phyloP scores from a whole-genome alignment of 2,797 vertebrate genomes.

The Pelochelys cantorii region DNA sequence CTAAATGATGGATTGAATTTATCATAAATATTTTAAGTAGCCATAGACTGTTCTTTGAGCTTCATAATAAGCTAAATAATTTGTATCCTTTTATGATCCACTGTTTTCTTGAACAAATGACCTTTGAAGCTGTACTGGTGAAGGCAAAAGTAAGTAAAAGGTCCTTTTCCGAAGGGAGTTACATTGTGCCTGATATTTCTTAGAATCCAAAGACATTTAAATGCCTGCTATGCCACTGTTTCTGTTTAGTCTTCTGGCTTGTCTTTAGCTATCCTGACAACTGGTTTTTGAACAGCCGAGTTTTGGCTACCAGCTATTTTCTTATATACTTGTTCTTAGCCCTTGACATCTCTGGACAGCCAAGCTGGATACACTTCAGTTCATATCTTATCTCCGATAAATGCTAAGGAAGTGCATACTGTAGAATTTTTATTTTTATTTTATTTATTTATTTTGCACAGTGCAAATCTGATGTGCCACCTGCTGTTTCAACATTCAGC shows the following conservation, averaged over 20 bases:
- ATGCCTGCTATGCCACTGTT: slow-evolving; percentile 42
- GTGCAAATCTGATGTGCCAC: neutral
- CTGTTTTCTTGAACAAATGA: neutral
- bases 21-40: slow-evolving; percentile 49
- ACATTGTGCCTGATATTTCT: rapidly evolving
- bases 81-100: slow-evolving; percentile 3
- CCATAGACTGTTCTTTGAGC: slow-evolving; percentile 2
- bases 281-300: neutral
- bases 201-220: slow-evolving; percentile 17
- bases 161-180: neutral
- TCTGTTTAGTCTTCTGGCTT: neutral
- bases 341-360: neutral
- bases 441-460: neutral
- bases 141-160: neutral
- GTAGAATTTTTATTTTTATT: neutral
- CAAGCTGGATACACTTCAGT: slow-evolving; percentile 16
- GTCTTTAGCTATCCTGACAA: slow-evolving; percentile 23
- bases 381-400: neutral
- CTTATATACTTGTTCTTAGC: neutral
- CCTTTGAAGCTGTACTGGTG: neutral
- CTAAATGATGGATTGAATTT: slow-evolving; percentile 7
- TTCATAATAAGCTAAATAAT: slow-evolving; percentile 16
- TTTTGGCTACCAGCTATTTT: slow-evolving; percentile 57
- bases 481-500: neutral
- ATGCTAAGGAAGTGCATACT: neutral